Evolutionary conservation across 2,113 vertebrate species (phyloP), one percentile per base, ranked within the genome.

Genomic region (Ursus arctos): DNA sequence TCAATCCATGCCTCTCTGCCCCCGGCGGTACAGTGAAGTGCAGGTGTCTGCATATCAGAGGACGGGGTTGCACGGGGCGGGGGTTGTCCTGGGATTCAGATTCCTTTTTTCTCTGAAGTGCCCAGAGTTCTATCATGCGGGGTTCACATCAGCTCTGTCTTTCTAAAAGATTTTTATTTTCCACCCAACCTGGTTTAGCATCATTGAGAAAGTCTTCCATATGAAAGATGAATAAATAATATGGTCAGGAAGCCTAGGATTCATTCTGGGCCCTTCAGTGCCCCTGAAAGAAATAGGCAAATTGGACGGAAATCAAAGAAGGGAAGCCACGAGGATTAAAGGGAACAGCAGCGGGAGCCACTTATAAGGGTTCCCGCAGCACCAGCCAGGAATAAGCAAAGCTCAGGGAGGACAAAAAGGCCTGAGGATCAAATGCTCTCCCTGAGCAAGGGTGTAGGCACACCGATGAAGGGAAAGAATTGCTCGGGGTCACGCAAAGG

Each of bases 251-350:
- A 90, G 89, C 91, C 95, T 61, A 36, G 93, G 83, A 65, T 98
- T 98, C 94, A 72, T 97, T 95, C 96, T 65, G 92, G 97, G 92
- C 67, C 81, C 96, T 87, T 95, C 94, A 61, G 95, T 88, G 67
- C 89, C 86, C 92, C 96, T 95, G 97, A 98, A 98, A 98, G 97
- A 97, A 96, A 98, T 97, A 98, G 94, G 97, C 97, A 98, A 98
- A 98, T 97, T 98, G 98, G 96, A 95, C 83, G 63, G 97, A 96
- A 98, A 98, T 98, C 96, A 98, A 98, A 98, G 97, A 65, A 67
- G 86, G 95, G 86, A 55, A 93, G 93, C 97, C 92, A 95, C 8
- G 33, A 92, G 96, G 97, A 98, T 97, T 97, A 98, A 97, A 98
- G 95, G 51, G 49, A 87, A 31, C 47, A 80, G 91, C 96, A 80